Evolutionary conservation across 2,113 vertebrate species (phyloP).

Genomic region (Centropus bengalensis): DNA sequence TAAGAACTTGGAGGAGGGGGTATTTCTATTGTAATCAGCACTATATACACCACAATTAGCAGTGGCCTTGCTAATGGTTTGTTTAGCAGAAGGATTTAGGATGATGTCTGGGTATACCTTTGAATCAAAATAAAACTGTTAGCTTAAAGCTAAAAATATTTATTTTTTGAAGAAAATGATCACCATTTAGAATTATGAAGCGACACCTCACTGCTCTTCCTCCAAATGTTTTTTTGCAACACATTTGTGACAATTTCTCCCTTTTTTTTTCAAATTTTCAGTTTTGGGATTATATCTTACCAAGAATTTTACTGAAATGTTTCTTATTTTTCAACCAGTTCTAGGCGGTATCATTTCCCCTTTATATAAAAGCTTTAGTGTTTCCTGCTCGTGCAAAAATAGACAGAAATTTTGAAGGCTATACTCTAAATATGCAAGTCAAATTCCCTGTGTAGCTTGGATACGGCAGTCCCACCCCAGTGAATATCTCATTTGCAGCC

Average conservation of each 20-base stretch:
- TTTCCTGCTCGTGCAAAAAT: background rate
- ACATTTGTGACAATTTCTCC: background rate
- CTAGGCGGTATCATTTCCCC: background rate
- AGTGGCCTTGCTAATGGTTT: background rate
- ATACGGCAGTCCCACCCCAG: background rate
- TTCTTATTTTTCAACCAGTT: background rate
- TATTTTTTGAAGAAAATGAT: background rate
- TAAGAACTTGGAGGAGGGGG: background rate
- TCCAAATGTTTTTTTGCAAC: background rate
- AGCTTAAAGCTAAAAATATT: background rate
- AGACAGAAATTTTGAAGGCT: background rate
- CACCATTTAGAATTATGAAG: background rate
- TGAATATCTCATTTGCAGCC: slow-evolving; percentile 20
- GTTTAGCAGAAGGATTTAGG: background rate
- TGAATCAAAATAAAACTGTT: background rate
- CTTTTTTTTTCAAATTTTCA: background rate
- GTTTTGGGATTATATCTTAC: background rate
- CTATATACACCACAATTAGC: background rate
- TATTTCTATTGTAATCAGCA: background rate
- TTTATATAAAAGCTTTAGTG: background rate
- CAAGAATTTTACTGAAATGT: background rate
- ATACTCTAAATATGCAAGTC: background rate
- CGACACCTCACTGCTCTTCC: background rate
- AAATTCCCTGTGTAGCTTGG: background rate
- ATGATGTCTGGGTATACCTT: background rate